A percentile compares a stretch with the other conserved stretches of the same genome.
These are phyloP conservation scores for Drosophila oshimai DNA, from an alignment of 1,140 invertebrate species.

Conservation along the genomic window DNA sequence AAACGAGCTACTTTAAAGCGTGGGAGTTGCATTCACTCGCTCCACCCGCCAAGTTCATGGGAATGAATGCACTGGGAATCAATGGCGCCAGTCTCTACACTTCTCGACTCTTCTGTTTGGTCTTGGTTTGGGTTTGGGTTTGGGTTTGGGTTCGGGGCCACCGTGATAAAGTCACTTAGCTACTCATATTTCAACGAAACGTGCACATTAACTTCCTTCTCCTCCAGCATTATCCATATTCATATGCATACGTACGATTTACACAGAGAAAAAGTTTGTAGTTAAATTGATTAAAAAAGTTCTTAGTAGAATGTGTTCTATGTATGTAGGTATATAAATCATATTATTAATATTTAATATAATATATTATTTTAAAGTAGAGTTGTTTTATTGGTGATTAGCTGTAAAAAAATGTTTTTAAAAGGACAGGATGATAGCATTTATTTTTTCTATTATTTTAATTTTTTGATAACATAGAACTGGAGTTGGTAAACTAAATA, in stretches of 20 bases:
- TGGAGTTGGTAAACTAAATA: no score
- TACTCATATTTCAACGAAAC: conserved; percentile 71
- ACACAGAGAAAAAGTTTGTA: neutral
- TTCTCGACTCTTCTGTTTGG: neutral
- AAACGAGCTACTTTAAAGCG: conserved; percentile 71
- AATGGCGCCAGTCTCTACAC: conserved; percentile 51
- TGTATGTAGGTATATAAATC: no score
- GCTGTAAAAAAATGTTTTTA: no score
- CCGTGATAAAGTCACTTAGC: conserved; percentile 59
- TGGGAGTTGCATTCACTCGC: conserved; percentile 64
- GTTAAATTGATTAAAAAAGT: neutral
- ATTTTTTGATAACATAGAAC: no score
- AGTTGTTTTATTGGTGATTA: no score
- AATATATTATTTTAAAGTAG: no score
- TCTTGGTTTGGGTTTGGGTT: neutral
- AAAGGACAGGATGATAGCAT: no score
- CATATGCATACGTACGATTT: conserved; percentile 19
- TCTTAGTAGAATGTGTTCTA: no score
- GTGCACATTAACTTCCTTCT: conserved; percentile 64
- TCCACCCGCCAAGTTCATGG: conserved; percentile 62
- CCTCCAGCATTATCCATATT: conserved; percentile 16
- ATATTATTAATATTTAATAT: no score
- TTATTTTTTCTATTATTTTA: neutral
- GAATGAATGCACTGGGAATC: conserved; percentile 45
- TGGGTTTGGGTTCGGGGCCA: conserved; percentile 12